These are phyloP conservation scores for Synergus gifuensis DNA, from an alignment of 2,888 invertebrate species.

Conservation along the genomic window DNA sequence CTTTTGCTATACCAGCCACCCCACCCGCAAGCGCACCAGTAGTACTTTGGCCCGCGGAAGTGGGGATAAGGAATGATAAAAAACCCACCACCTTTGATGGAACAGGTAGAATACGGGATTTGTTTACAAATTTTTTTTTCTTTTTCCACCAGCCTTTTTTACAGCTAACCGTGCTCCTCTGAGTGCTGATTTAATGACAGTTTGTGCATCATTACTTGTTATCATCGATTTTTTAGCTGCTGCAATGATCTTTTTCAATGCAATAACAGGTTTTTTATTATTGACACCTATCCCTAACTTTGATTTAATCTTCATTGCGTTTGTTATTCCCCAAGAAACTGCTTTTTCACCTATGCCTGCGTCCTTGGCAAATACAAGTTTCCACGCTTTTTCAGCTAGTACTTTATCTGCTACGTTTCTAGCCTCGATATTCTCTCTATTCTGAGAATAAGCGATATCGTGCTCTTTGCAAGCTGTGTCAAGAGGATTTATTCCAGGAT, in stretches of 20 bases:
- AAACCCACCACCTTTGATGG: conserved; percentile 54
- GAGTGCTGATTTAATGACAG: conserved; percentile 44
- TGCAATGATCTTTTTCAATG: conserved; percentile 44
- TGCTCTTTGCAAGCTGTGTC: too few relatives aligned
- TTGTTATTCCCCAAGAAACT: conserved; percentile 37
- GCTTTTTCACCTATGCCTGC: conserved; percentile 14
- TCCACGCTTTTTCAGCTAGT: conserved; percentile 60
- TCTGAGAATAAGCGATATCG: conserved; percentile 53
- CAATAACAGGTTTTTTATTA: too few relatives aligned
- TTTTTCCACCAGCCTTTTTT: too few relatives aligned
- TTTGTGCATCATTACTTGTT: neutral
- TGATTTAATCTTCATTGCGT: conserved; percentile 23
- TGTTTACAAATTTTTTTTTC: conserved; percentile 44
- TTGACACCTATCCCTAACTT: too few relatives aligned
- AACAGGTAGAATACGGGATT: conserved; percentile 42
- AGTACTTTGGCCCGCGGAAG: conserved; percentile 61
- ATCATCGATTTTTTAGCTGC: conserved; percentile 39
- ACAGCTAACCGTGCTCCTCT: conserved; percentile 48
- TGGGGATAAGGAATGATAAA: conserved; percentile 60
- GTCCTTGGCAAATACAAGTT: conserved; percentile 64
- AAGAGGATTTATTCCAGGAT: too few relatives aligned
- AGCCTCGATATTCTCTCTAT: conserved; percentile 45
- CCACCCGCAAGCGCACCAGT: conserved; percentile 70
- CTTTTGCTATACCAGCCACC: conserved; percentile 69
- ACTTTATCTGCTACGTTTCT: conserved; percentile 15